phyloP scores from a whole-genome alignment of 2,113 vertebrate species.

The Tenrec ecaudatus region DNA sequence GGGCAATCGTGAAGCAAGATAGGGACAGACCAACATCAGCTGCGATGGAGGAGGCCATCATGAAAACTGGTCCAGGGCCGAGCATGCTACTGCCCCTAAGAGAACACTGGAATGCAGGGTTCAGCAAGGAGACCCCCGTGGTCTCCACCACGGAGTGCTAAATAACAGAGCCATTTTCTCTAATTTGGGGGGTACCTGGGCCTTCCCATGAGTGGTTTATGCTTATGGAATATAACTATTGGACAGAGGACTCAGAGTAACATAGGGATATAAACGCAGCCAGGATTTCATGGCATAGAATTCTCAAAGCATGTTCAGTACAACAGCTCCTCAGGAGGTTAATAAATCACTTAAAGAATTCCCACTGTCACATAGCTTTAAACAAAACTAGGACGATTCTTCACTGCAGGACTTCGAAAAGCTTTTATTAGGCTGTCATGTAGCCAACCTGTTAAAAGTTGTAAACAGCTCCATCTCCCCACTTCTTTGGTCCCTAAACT shows the following conservation, averaged over 20 bases:
- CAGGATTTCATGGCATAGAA: not conserved
- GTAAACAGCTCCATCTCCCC: not conserved
- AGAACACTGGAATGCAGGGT: not conserved
- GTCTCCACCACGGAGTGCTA: not conserved
- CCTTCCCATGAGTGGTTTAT: not conserved
- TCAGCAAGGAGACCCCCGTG: not conserved
- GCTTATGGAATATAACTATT: not conserved
- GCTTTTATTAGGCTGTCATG: not conserved
- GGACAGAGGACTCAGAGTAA: not conserved
- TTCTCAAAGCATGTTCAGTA: not conserved
- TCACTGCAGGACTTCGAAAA: not conserved
- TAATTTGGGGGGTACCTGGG: not conserved
- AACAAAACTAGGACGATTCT: conserved; percentile 24
- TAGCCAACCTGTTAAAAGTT: not conserved
- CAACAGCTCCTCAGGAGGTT: not conserved
- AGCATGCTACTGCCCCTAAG: not conserved
- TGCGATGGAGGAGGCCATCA: not conserved
- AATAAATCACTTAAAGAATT: not conserved
- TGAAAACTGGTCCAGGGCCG: not conserved
- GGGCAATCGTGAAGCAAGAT: not conserved
- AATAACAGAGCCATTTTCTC: not conserved
- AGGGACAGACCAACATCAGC: not conserved
- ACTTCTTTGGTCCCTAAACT: not conserved
- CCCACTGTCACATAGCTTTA: not conserved
- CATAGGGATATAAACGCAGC: not conserved